Base-by-base conservation (phyloP, 2,888 invertebrate species). In the Cordylochernes scorpioides region DNA sequence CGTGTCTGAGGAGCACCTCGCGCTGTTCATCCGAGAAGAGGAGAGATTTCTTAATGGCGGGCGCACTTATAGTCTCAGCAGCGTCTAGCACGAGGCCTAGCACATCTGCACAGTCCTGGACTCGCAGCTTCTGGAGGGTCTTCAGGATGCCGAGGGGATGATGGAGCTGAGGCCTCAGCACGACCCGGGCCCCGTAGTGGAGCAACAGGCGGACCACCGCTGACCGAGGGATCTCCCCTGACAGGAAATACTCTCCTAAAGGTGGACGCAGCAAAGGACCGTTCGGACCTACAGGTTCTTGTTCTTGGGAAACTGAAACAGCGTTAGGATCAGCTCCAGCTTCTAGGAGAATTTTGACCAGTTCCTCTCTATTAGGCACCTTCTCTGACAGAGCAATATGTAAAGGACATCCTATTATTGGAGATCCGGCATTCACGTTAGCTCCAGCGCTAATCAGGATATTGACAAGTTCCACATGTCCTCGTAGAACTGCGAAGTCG, bases 71-170 rank as follows among this genome's bases (percentile, higher is more conserved):
- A 6, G 67, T 62, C 50, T 73, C 71, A 1, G 71, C 68, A 0
- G 72, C 69, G 42, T 71, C 68, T 28, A 72, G 50, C 31, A 77
- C 58, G 19, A 67, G 57, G 18, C 42, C 34, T 39, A 65, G 62
- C 48, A 71, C 63, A 39, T 39, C 30, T 42, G 44, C 30, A 71
- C 45, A 13, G 53, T 49, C 2, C 54, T 55, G 31, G 13, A 54
- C 48, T 3, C 56, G 51, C n/a, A 61, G 51, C 49, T 71, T 68
- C 41, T 71, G 68, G 8, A 77, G 60, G 16, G 68, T 71, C 49
- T 74, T 75, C 4, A 80, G 57, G 31, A 78, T 67, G 18, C 78
- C 77, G 46, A 71, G 70, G 0, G 75, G 74, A 47, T 78, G 73
- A 32, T 74, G 63, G 48, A 71, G 73, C 42, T 75, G 75, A 6